Evolutionary conservation across 2,797 vertebrate genomes (phyloP).

Genomic region (Hylomyscus alleni): DNA sequence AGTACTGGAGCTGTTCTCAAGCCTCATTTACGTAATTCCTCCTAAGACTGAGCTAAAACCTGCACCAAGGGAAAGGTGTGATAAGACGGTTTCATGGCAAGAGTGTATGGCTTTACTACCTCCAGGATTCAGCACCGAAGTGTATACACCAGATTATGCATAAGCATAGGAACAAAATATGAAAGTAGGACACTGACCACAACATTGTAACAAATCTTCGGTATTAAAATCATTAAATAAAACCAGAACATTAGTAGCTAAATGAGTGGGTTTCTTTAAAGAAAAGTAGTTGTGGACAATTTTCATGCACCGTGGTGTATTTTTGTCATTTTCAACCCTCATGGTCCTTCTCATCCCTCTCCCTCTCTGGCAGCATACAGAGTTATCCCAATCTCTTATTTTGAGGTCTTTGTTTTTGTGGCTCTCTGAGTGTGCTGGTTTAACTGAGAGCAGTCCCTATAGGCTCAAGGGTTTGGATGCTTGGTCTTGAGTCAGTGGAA

Average conservation of each 20-base stretch:
- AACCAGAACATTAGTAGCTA: background rate
- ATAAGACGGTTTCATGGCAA: background rate
- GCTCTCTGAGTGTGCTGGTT: background rate
- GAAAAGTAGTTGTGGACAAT: background rate
- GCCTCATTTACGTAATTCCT: background rate
- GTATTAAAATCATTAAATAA: conserved; percentile 28
- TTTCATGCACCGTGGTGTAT: background rate
- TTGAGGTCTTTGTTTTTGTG: background rate
- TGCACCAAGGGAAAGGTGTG: background rate
- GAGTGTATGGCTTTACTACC: no score
- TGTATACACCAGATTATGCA: background rate
- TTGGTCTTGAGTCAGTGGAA: background rate
- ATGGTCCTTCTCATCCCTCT: background rate
- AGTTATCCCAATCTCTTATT: background rate
- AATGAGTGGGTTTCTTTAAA: background rate
- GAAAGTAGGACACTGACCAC: background rate
- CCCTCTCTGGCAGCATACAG: background rate
- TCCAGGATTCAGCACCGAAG: background rate
- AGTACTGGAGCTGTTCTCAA: background rate
- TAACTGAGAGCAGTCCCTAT: no score
- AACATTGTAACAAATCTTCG: background rate
- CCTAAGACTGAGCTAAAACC: background rate
- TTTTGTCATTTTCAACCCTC: background rate
- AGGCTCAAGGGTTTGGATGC: background rate
- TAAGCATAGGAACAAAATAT: background rate